Base-by-base conservation (phyloP, 2,888 invertebrate species). In the Aricia artaxerxes region DNA sequence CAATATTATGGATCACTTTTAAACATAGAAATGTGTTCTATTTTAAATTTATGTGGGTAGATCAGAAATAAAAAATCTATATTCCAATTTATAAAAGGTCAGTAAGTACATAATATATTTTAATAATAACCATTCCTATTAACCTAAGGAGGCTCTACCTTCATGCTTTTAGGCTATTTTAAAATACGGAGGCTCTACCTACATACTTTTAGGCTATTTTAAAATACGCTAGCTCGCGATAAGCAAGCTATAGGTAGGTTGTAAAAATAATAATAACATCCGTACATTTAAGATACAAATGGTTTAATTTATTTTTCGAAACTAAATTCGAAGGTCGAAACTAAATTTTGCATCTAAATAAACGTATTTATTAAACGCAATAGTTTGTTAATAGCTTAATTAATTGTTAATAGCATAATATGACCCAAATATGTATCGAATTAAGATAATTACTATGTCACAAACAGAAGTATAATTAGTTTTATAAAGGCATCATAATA, bases 391-490 rank as follows among this genome's bases (percentile, higher is more conserved):
- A 24, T 24, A 24, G 24, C 24, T 24, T 24, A 24, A 24, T 24
- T 24, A 24, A 24, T 24, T 24, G 24, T 24, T 24, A 24, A 24
- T 24, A 24, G 24, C 69, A 35, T 38, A 69, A 38, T 16, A 35
- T 69, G 4, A 69, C 69, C 13, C 0, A 13, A 69, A 69, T 69
- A 69, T 69, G 69, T 38, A 69, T 38, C 13, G 69, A 69, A 38
- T 69, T 64, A 9, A 13, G 69, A 69, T 69, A 69, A 69, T 69
- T 69, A 69, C 13, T 69, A 35, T 69, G 35, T 35, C 35, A 69
- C 6, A 0, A 13, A 16, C 69, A 13, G 7, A 64, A 64, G 31
- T 64, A 64, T 24, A 24, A 64, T 9, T 24, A 64, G 64, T 64
- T 64, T 69, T 0, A 24, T 64, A 31, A 11, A 69, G 3, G 9